Conservation (phyloP, 1,140 invertebrate species). For the Nomia melanderi region DNA sequence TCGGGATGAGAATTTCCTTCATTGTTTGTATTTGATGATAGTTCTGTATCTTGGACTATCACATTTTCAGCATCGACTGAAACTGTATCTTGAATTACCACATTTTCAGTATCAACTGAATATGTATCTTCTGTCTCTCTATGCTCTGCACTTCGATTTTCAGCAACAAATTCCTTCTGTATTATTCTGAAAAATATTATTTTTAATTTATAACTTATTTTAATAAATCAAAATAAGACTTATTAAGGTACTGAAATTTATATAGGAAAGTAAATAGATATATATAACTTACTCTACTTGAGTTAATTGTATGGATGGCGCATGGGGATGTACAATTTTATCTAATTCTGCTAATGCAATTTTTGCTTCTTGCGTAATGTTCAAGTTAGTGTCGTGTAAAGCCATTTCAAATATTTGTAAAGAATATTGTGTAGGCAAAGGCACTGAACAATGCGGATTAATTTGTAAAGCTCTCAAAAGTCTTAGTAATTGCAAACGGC, state of each 20-base stretch:
- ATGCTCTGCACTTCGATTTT: background rate
- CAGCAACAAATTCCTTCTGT: conserved; percentile 32
- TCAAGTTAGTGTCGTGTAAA: conserved; percentile 58
- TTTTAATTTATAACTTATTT: conserved; percentile 4
- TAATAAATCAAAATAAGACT: background rate
- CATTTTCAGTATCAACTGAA: background rate
- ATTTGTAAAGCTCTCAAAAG: conserved; percentile 65
- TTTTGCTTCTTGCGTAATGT: conserved; percentile 67
- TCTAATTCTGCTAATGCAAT: conserved; percentile 62
- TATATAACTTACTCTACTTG: conserved; percentile 45
- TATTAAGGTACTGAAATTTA: background rate
- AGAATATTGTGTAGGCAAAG: conserved; percentile 65
- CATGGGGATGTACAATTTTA: conserved; percentile 72
- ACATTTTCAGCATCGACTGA: background rate
- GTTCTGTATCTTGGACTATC: background rate
- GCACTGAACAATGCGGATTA: conserved; percentile 64
- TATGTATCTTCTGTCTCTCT: background rate
- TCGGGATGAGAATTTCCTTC: conserved; percentile 16
- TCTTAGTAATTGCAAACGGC: conserved; percentile 69
- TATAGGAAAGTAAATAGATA: background rate
- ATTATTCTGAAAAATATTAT: conserved; percentile 42
- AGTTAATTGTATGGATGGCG: conserved; percentile 63
- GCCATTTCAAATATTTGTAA: conserved; percentile 72
- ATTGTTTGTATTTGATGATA: conserved; percentile 21
- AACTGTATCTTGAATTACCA: background rate